Percentiles rank a stretch among this genome's conserved stretches.
These are phyloP conservation scores for Alsophila aescularia DNA, from an alignment of 2,888 invertebrate genomes.

Conservation along the genomic window DNA sequence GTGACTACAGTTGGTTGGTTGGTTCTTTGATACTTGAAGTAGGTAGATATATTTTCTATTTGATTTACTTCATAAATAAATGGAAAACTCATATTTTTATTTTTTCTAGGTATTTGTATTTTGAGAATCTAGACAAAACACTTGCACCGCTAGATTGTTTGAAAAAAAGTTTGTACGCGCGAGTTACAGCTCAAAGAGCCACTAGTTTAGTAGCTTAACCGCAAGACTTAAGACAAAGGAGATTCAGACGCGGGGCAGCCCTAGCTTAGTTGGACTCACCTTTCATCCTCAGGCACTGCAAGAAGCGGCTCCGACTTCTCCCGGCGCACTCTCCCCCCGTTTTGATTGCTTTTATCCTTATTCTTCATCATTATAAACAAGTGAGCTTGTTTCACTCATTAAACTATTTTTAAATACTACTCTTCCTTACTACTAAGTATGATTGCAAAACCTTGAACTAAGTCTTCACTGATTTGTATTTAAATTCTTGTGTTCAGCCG, in stretches of 20 bases:
- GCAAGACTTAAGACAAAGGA: background rate
- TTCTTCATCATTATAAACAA: constrained; percentile 60
- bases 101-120: too few relatives aligned
- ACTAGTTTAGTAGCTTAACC: background rate
- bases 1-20: too few relatives aligned
- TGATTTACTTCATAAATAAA: too few relatives aligned
- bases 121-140: too few relatives aligned
- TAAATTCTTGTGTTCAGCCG: background rate
- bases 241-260: constrained; percentile 1
- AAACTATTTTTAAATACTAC: constrained; percentile 10
- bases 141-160: too few relatives aligned
- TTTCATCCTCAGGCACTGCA: constrained; percentile 80
- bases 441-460: background rate
- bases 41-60: too few relatives aligned
- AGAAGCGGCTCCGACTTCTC: constrained; percentile 73
- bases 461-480: background rate
- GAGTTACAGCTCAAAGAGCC: too few relatives aligned
- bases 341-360: constrained; percentile 76
- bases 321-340: constrained; percentile 62
- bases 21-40: too few relatives aligned
- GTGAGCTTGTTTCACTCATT: constrained; percentile 22
- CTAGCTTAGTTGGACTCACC: constrained; percentile 66
- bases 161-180: too few relatives aligned
- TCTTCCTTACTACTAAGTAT: background rate
- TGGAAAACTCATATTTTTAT: too few relatives aligned